Evolutionary conservation across 2,113 vertebrate species (phyloP), one percentile per base, ranked within the genome.

Genomic region (Triplophysa dalaica): DNA sequence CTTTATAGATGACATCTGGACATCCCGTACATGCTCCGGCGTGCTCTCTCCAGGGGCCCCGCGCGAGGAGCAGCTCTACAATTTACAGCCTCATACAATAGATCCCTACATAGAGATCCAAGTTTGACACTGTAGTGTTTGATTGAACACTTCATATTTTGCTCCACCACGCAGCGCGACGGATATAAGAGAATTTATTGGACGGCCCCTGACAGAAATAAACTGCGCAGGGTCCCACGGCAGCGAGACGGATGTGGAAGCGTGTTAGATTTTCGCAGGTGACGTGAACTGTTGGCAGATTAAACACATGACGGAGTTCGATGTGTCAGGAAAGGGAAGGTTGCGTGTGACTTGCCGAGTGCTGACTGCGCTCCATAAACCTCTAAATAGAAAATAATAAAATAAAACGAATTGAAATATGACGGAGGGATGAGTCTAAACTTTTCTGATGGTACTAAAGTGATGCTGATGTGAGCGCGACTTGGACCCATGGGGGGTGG

Each of bases 71-170:
- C 77, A 78, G 61, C 45, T 58, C 22, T 52, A 8, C 56, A 56
- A 84, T 84, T 66, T 64, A 78, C 76, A 81, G 33, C 62, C 48
- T 26, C 14, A 41, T 65, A 78, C 73, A 78, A 72, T 52, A 75
- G 54, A 63, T 61, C 70, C 61, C 56, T 26, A 26, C 75, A 26
- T 22, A 77, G 67, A 64, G 72, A 85, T 79, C 69, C 48, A 58
- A 61, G 60, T 75, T 77, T 70, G 72, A 79, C 75, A 69, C 66
- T 60, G 61, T 26, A 21, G 81, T 33, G 69, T 75, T 81, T 70
- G 83, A 85, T 79, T 63, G 80, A 78, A 26, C 69, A 76, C 76
- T 82, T 84, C 83, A 84, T 84, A 82, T 84, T 81, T 82, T 79
- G 61, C 62, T 77, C 80, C 74, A 13, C 77, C 77, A 45, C 80